These are phyloP conservation scores for Mirza zaza DNA, from an alignment of 2,113 vertebrate species.

Conservation along the genomic window DNA sequence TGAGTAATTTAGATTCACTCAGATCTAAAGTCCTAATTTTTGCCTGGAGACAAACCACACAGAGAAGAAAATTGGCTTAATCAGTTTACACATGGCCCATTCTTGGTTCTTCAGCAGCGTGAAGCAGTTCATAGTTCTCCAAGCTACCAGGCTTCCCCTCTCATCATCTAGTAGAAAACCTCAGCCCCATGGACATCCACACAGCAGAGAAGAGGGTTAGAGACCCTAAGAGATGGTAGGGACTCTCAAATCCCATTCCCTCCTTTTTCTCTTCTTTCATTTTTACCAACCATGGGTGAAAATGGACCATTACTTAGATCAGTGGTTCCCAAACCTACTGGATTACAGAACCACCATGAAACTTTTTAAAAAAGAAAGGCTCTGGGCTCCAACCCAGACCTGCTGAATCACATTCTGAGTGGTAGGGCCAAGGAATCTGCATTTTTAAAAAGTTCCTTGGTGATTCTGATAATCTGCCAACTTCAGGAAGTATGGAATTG, in stretches of 20 bases:
- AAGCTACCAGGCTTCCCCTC: neutral
- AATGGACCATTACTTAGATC: neutral
- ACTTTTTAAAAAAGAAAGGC: neutral
- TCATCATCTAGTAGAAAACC: neutral
- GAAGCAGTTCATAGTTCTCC: neutral
- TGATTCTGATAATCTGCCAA: neutral
- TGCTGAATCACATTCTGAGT: neutral
- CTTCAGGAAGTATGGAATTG: neutral
- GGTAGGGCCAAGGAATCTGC: neutral
- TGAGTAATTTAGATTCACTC: neutral
- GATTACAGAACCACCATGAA: neutral
- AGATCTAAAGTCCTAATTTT: neutral
- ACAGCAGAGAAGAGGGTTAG: neutral
- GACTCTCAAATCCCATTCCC: neutral
- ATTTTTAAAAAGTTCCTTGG: neutral
- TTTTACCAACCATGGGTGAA: neutral
- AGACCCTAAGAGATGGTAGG: neutral
- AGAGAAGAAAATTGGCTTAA: neutral
- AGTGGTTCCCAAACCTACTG: neutral
- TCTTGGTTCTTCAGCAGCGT: neutral
- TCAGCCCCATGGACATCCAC: neutral
- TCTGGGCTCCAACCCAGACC: neutral
- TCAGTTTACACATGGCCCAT: neutral
- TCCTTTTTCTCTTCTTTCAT: neutral
- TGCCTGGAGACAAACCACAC: neutral